These are phyloP conservation scores for Trogon melanurus DNA, from an alignment of 2,113 vertebrate species.

Conservation along the genomic window DNA sequence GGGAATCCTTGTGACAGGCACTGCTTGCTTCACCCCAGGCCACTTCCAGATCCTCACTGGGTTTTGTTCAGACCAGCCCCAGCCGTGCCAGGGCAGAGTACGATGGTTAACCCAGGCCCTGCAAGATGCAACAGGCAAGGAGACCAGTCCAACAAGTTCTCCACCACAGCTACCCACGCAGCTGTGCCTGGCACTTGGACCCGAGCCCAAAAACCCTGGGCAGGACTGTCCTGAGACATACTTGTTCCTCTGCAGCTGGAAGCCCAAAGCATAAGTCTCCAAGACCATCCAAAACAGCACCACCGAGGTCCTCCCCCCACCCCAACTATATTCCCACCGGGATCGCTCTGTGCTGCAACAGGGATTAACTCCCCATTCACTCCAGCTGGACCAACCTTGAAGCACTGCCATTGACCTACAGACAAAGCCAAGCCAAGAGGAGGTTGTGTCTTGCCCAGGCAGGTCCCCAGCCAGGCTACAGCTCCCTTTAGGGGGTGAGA, in stretches of 20 bases:
- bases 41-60: not conserved
- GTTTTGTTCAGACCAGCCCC: not conserved
- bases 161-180: not conserved
- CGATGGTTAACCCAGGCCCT: not conserved
- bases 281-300: rapidly evolving
- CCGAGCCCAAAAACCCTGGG: not conserved
- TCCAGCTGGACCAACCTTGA: not conserved
- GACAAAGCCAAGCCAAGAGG: not conserved
- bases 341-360: rapidly evolving
- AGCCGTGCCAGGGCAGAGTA: not conserved
- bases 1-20: not conserved
- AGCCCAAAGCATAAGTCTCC: not conserved
- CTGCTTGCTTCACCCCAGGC: not conserved
- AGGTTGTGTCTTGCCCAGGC: not conserved
- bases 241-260: not conserved
- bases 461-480: not conserved
- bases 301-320: not conserved
- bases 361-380: not conserved
- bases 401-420: rapidly evolving
- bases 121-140: slow-evolving; percentile 54
- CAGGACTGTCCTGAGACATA: not conserved
- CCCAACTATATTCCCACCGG: not conserved
- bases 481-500: not conserved
- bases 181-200: not conserved
- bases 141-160: slow-evolving; percentile 47